Conservation (phyloP, 2,888 invertebrate genomes). For the Drosophila affinis region DNA sequence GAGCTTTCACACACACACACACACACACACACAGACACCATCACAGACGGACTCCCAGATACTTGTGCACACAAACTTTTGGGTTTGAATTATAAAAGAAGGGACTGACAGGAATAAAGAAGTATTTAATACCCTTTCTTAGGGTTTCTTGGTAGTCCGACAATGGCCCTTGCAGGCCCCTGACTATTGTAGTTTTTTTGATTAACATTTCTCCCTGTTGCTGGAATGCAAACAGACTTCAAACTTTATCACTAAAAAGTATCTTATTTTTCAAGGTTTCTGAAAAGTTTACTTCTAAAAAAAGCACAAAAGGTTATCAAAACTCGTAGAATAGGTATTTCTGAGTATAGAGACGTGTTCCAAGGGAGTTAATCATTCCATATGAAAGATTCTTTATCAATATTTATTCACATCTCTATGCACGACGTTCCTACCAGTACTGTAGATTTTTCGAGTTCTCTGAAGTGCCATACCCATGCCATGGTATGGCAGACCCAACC, state of each 20-base stretch:
- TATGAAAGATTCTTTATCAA: not conserved
- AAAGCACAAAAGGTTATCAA: too few relatives aligned
- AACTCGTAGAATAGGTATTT: too few relatives aligned
- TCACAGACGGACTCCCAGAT: constrained; percentile 34
- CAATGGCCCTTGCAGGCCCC: not conserved
- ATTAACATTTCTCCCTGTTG: not conserved
- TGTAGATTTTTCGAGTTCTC: not conserved
- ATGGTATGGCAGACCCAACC: constrained; percentile 10
- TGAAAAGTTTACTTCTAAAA: too few relatives aligned
- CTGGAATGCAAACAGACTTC: too few relatives aligned
- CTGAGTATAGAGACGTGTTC: not conserved
- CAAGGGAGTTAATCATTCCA: not conserved
- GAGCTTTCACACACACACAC: constrained; percentile 33
- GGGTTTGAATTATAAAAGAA: constrained; percentile 58
- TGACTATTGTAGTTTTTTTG: not conserved
- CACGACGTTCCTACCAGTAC: not conserved
- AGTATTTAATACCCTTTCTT: constrained; percentile 26
- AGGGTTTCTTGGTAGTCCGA: not conserved
- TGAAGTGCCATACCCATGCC: not conserved
- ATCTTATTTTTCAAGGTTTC: too few relatives aligned
- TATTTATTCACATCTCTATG: not conserved
- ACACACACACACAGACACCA: constrained; percentile 41
- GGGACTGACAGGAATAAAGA: constrained; percentile 17
- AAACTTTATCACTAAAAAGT: too few relatives aligned
- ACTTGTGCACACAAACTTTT: constrained; percentile 61